Conservation (phyloP, 2,888 invertebrate genomes). For the Galerucella nymphaeae region DNA sequence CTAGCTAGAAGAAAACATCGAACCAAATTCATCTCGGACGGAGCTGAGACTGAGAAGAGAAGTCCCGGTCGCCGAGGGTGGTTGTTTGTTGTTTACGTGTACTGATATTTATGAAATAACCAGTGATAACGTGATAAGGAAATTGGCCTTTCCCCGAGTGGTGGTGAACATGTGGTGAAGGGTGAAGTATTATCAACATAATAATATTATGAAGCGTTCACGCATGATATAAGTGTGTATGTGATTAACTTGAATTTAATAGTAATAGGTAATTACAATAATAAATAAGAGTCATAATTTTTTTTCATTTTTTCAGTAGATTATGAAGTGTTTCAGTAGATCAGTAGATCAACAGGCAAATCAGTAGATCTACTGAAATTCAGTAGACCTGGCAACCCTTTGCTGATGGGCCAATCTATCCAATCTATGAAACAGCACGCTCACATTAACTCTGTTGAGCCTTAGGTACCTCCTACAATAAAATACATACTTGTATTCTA, state of each 20-base stretch:
- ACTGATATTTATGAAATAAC: background rate
- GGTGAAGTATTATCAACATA: background rate
- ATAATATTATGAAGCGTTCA: slow-evolving; percentile 2
- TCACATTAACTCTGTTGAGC: too few relatives aligned
- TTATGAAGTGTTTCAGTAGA: slow-evolving; percentile 2
- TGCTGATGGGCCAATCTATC: too few relatives aligned
- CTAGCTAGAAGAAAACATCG: too few relatives aligned
- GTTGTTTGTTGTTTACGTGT: background rate
- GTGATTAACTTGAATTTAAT: slow-evolving; percentile 2
- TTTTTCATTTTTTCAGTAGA: slow-evolving; percentile 2
- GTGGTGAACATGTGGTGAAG: too few relatives aligned
- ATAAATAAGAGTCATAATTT: background rate
- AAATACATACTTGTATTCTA: too few relatives aligned
- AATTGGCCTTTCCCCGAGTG: background rate
- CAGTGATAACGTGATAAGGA: background rate
- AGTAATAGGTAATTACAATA: background rate
- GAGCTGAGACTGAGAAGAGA: background rate
- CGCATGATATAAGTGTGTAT: slow-evolving; percentile 8
- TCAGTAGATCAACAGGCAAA: slow-evolving; percentile 1
- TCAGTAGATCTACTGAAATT: slow-evolving; percentile 4
- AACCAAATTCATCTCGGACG: too few relatives aligned
- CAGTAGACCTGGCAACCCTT: too few relatives aligned
- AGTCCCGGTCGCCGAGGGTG: too few relatives aligned
- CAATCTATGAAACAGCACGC: too few relatives aligned
- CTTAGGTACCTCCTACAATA: too few relatives aligned